A percentile compares a stretch with the other conserved stretches of the same genome.
Conservation (phyloP, 2,888 invertebrate genomes). For the Leucophenga montana region DNA sequence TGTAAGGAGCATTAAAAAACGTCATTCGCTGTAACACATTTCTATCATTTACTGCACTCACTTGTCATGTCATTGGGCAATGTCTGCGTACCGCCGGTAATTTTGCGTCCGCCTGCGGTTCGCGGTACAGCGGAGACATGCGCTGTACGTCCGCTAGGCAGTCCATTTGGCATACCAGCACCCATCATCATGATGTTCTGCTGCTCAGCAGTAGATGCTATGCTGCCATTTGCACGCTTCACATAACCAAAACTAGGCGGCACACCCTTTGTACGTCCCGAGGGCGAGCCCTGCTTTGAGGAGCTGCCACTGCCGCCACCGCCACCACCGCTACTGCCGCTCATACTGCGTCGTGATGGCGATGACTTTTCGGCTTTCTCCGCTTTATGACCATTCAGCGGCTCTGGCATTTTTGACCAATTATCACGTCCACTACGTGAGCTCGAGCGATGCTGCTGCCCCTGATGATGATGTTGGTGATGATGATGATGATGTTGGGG, state of each 20-base stretch:
- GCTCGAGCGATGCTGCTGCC: constrained; percentile 56
- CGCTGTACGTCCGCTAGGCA: constrained; percentile 78
- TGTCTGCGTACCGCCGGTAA: constrained; percentile 92
- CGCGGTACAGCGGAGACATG: constrained; percentile 90
- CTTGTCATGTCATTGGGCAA: constrained; percentile 83
- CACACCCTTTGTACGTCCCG: constrained; percentile 80
- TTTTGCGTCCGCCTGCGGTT: constrained; percentile 85
- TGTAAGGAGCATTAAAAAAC: constrained; percentile 52
- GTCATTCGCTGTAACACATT: not conserved
- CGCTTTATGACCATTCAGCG: constrained; percentile 68
- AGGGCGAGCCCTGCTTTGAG: constrained; percentile 67
- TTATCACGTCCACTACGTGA: constrained; percentile 70
- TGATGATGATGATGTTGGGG: constrained; percentile 47
- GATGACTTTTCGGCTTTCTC: constrained; percentile 73
- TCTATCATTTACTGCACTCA: constrained; percentile 71
- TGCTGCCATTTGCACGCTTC: constrained; percentile 81
- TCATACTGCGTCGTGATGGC: constrained; percentile 68
- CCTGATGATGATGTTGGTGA: constrained; percentile 35
- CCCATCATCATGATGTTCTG: constrained; percentile 70
- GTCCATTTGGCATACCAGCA: constrained; percentile 46
- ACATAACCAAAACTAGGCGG: constrained; percentile 91
- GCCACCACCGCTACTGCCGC: constrained; percentile 57
- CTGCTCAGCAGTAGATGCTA: constrained; percentile 73
- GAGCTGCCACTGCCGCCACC: constrained; percentile 70
- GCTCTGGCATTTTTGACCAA: constrained; percentile 73